Evolutionary conservation across 1,140 invertebrate species (phyloP), one percentile per base, ranked within the genome.

Genomic region (Sarcophaga peregrina): DNA sequence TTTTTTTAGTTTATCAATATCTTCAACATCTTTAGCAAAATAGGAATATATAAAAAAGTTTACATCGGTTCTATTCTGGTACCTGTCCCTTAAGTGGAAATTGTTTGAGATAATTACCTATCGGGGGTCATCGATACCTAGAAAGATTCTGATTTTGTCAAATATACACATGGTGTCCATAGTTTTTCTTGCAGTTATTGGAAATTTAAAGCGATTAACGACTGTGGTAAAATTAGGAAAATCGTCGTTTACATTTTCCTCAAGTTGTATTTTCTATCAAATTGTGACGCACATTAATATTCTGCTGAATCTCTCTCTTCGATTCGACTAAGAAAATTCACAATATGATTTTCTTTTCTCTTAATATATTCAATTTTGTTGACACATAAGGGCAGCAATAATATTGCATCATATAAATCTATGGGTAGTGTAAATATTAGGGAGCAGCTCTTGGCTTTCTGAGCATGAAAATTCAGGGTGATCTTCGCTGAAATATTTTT

Each of bases 321-420:
- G 20, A 78, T 78, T 9, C 78, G 17, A 45, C 75, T 78, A 17
- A 78, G 45, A 78, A 78, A 78, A 17, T 78, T n/a, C 37, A 13
- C 37, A 25, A 48, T 78, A 45, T 52, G 52, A 68, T 83, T 83
- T 15, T 83, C 74, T 47, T 83, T 83, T 10, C 74, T 54, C 62
- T 80, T 83, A 13, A 83, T 46, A 46, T 80, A 72, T 37, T 83
- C 76, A 37, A 80, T 83, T 46, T 37, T 80, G 46, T n/a, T n/a
- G n/a, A n/a, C n/a, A n/a, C n/a, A n/a, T n/a, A n/a, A n/a, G n/a
- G n/a, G n/a, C n/a, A n/a, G n/a, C n/a, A n/a, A n/a, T n/a, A n/a
- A n/a, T n/a, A n/a, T n/a, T n/a, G n/a, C n/a, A n/a, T n/a, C n/a
- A n/a, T n/a, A n/a, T n/a, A n/a, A n/a, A n/a, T n/a, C n/a, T n/a